phyloP scores from a whole-genome alignment of 2,888 invertebrate genomes.

The Sisyra nigra region DNA sequence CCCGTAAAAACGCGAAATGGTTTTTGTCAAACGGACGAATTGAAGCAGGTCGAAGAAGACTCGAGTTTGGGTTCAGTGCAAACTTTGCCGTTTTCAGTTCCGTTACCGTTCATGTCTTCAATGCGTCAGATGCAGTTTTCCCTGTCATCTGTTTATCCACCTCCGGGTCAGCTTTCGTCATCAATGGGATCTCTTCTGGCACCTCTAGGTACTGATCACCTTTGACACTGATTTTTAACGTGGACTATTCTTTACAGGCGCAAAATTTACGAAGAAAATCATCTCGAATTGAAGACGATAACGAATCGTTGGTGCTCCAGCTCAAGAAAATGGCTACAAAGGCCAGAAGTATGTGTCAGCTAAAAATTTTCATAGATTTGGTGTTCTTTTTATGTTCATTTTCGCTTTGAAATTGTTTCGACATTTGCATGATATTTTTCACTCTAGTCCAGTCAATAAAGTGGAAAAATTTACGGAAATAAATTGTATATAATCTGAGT shows the following conservation, averaged over 20 bases:
- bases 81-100: neutral
- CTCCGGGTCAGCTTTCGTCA: conserved; percentile 17
- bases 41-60: neutral
- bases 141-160: conserved; percentile 19
- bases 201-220: conserved; percentile 20
- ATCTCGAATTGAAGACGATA: conserved; percentile 89
- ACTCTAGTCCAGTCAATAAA: neutral
- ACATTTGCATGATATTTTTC: neutral
- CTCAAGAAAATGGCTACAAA: conserved; percentile 90
- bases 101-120: conserved; percentile 13
- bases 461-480: neutral
- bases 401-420: conserved; percentile 6
- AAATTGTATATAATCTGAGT: no score
- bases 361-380: conserved; percentile 8
- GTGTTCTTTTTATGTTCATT: conserved; percentile 6
- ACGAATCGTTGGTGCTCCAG: conserved; percentile 88
- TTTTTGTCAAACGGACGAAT: no score
- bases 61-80: neutral
- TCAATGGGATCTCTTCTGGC: conserved; percentile 24
- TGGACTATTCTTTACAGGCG: conserved; percentile 44
- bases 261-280: conserved; percentile 79
- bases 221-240: neutral
- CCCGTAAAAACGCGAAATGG: neutral
- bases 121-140: conserved; percentile 18
- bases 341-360: conserved; percentile 52